phyloP scores from a whole-genome alignment of 2,113 vertebrate genomes.

The Hyla sarda region DNA sequence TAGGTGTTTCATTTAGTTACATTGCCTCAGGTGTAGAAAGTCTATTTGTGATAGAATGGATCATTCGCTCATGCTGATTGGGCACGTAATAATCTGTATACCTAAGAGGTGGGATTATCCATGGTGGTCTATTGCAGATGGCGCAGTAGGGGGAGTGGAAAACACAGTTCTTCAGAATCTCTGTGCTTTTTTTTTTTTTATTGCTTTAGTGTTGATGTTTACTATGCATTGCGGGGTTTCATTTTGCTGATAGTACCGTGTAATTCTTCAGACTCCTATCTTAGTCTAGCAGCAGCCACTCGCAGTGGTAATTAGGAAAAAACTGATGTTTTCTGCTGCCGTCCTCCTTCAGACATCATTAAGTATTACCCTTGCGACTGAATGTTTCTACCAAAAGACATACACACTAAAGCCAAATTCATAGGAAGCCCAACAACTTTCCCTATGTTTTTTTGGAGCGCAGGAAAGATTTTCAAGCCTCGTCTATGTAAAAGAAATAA shows the following conservation, averaged over 20 bases:
- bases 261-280: not conserved
- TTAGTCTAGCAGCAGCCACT: not conserved
- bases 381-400: not conserved
- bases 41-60: too few species aligned
- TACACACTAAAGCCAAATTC: not conserved
- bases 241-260: not conserved
- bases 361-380: not conserved
- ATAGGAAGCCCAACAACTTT: not conserved
- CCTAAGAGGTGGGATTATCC: too few species aligned
- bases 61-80: too few species aligned
- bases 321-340: not conserved
- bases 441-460: not conserved
- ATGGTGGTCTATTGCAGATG: too few species aligned
- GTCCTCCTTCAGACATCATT: not conserved
- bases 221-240: not conserved
- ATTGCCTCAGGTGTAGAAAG: too few species aligned
- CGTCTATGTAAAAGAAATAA: not conserved
- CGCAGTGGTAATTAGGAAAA: not conserved
- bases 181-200: too few species aligned
- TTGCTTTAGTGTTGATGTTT: not conserved
- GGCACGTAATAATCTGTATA: too few species aligned
- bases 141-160: too few species aligned
- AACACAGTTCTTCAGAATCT: too few species aligned
- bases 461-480: too few species aligned
- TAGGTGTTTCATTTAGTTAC: too few species aligned